phyloP scores from a whole-genome alignment of 2,113 vertebrate genomes.

The Antennarius striatus region DNA sequence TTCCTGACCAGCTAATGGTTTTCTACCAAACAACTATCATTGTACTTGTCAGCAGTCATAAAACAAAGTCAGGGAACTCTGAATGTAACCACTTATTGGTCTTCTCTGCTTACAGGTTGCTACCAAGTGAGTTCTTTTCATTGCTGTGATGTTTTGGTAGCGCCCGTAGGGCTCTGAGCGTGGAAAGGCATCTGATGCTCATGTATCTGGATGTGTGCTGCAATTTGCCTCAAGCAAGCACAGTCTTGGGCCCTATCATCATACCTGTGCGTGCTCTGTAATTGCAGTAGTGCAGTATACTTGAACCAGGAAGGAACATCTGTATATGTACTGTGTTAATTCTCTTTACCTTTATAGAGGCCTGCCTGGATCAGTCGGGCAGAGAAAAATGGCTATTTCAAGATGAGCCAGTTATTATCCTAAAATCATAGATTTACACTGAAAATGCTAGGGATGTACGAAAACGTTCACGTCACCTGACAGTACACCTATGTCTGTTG shows the following conservation, averaged over 20 bases:
- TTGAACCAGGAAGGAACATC: conserved; percentile 76
- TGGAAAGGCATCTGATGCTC: conserved; percentile 44
- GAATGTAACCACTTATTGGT: background rate
- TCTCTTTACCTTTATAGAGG: conserved; percentile 52
- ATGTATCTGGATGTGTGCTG: conserved; percentile 59
- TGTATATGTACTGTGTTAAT: conserved; percentile 76
- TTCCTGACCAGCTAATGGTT: conserved; percentile 4
- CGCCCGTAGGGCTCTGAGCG: conserved; percentile 17
- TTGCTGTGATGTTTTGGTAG: conserved; percentile 38
- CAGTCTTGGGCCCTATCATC: conserved; percentile 71
- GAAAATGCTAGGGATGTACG: conserved; percentile 18
- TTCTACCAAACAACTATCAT: background rate
- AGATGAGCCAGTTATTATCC: conserved; percentile 62
- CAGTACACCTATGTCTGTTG: conserved; percentile 10
- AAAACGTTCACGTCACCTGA: background rate
- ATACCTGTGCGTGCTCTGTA: conserved; percentile 70
- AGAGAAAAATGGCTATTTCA: conserved; percentile 46
- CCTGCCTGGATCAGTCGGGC: conserved; percentile 33
- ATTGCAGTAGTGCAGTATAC: conserved; percentile 54
- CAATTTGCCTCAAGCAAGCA: conserved; percentile 64
- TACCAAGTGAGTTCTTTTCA: conserved; percentile 18
- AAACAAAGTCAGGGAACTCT: background rate
- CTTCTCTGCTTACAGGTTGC: background rate
- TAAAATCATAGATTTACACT: conserved; percentile 31
- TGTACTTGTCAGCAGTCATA: background rate